Conservation (phyloP, 2,888 invertebrate species). For the Pristionchus entomophagus region DNA sequence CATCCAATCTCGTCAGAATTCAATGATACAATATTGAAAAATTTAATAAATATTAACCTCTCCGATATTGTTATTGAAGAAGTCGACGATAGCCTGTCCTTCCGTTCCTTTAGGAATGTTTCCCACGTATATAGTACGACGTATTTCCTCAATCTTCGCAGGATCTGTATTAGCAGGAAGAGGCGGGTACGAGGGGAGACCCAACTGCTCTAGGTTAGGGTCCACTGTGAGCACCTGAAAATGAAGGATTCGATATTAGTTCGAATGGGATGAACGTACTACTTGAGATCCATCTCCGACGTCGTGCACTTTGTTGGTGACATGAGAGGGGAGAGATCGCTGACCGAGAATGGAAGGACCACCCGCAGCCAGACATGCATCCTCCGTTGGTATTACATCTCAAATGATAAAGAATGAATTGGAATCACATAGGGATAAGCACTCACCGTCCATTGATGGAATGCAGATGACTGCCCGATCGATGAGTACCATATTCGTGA, state of each 20-base stretch:
- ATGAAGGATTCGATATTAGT: not conserved
- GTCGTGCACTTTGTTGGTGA: slow-evolving; percentile 84
- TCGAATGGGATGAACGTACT: slow-evolving; percentile 56
- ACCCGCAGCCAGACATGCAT: slow-evolving; percentile 91
- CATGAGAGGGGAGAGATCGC: slow-evolving; percentile 87
- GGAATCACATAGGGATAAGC: not conserved
- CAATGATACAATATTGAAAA: slow-evolving; percentile 35
- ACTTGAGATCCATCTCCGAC: slow-evolving; percentile 68
- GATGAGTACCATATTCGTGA: slow-evolving; percentile 98
- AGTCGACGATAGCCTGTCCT: slow-evolving; percentile 89
- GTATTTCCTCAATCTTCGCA: slow-evolving; percentile 88
- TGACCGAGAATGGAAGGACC: slow-evolving; percentile 83
- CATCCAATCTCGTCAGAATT: slow-evolving; percentile 18
- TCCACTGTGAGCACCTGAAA: slow-evolving; percentile 87
- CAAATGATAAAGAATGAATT: slow-evolving; percentile 64
- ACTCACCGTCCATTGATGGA: slow-evolving; percentile 81
- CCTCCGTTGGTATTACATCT: slow-evolving; percentile 95
- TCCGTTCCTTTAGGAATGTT: slow-evolving; percentile 81
- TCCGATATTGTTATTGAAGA: slow-evolving; percentile 81
- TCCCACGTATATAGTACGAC: slow-evolving; percentile 90
- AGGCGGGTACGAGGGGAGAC: slow-evolving; percentile 91
- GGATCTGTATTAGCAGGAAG: slow-evolving; percentile 84
- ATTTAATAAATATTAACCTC: slow-evolving; percentile 65
- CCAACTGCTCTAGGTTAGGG: slow-evolving; percentile 85
- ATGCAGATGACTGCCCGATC: slow-evolving; percentile 96